Base-by-base conservation (phyloP, 2,797 vertebrate species). In the Tympanoctomys barrerae region DNA sequence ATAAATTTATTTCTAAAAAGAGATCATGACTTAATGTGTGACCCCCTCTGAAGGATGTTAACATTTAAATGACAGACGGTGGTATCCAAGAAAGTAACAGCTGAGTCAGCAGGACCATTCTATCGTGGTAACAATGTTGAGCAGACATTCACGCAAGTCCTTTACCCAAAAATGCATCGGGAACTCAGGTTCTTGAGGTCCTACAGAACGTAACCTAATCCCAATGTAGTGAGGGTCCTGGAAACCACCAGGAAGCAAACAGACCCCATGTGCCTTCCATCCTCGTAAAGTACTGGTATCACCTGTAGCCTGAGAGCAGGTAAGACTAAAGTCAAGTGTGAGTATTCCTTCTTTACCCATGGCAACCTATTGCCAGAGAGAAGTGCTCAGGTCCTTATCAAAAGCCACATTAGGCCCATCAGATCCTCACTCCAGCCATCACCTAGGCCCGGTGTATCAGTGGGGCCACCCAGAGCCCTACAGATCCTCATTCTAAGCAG, bases 1-100 rank as follows among this genome's bases (percentile, higher is more conserved):
- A 82, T 49, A 64, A 64, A 62, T 61, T 79, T 10, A 42, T 93
- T 93, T 97, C 84, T 84, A 64, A 93, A 87, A 91, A 36, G 22
- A 75, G 71, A 68, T 19, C 22, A 2, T 70, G 62, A 91, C 54
- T 95, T 49, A 62, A 24, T 77, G 80, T 21, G 28, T 81, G 13
- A 73, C 59, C 7, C 4, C 26, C 66, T 6, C 6, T 66, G 14
- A 61, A 78, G 39, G 52, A 68, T 26, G 24, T 8, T 73, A 70
- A 75, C 36, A 49, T 39, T 75, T 61, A 84, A 93, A 54, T 22
- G 66, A 49, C 19, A 21, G 24, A 92, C 46, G 73, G 19, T 68
- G 14, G 19, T 19, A 7, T 24, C 8, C 5, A 66, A 77, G 46
- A 87, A 52, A 10, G 66, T 52, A 52, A 83, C 0, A 62, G 22